Evolutionary conservation across 2,797 vertebrate species (phyloP), one percentile per base, ranked within the genome.

Genomic region (Brachymystax lenok): DNA sequence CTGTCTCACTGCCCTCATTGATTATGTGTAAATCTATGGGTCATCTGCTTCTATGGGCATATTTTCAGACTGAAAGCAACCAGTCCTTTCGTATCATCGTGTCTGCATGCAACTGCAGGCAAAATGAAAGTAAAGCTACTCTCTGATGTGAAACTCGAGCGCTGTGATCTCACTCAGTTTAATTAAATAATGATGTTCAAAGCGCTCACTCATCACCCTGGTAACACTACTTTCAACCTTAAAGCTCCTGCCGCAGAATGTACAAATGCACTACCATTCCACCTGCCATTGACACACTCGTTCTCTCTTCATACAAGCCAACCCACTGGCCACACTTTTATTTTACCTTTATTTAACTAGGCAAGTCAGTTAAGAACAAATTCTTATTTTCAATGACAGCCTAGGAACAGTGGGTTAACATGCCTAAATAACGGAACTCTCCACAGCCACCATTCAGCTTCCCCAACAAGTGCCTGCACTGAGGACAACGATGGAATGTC

Each of bases 111-210:
- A 5, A 10, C 3, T 75, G 71, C 69, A n/a, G 17, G 74, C 67
- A 59, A 87, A 89, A 89, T 88, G 64, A 89, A 88, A 88, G 83
- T 80, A 79, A 82, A 86, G 66, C 78, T 80, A 35, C 81, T 72
- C 63, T 85, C 88, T 89, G 86, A 88, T 87, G 83, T 84, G 40
- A 73, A 78, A 78, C 70, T 79, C 35, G 64, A 84, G 70, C 75
- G 74, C 78, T 86, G 82, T 86, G 85, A 86, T 90, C 81, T 83
- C 71, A 75, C 77, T 70, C 52, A 16, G 50, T 79, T 83, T 86
- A 81, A 89, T 84, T 86, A 79, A 88, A 88, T 88, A 87, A 89
- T 87, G 82, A 69, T 77, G 80, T 86, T 86, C 79, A 88, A 76
- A 87, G 82, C 77, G 83, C 56, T n/a, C 77, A 83, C 51, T 84